These are phyloP conservation scores for Drosophila setifemur DNA, from an alignment of 1,140 invertebrate species.

Conservation along the genomic window DNA sequence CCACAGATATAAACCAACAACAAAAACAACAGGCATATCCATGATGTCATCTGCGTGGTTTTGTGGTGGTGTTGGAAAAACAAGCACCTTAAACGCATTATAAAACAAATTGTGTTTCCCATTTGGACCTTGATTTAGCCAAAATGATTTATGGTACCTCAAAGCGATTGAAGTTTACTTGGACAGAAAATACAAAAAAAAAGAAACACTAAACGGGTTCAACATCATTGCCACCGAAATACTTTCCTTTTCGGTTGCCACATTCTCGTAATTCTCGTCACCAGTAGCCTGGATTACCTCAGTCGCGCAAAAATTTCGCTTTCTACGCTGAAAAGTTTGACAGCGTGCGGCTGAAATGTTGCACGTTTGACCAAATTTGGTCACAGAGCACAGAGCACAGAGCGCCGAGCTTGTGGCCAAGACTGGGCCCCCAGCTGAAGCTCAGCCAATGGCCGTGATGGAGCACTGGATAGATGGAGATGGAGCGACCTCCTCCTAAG, in stretches of 20 bases:
- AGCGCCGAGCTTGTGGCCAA: constrained; percentile 9
- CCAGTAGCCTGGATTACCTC: constrained; percentile 60
- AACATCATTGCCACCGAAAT: background rate
- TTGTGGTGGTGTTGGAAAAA: constrained; percentile 9
- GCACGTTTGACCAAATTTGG: constrained; percentile 81
- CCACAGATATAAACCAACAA: background rate
- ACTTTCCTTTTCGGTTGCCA: constrained; percentile 56
- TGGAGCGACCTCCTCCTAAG: constrained; percentile 52
- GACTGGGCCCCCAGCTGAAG: background rate
- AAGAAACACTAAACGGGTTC: too few relatives aligned
- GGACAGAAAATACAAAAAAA: constrained; percentile 2
- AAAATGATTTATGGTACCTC: constrained; percentile 14
- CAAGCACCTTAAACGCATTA: constrained; percentile 38
- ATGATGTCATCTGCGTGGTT: constrained; percentile 37
- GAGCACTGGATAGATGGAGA: constrained; percentile 20
- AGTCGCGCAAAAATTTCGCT: constrained; percentile 66
- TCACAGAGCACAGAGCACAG: too few relatives aligned
- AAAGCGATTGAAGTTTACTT: background rate
- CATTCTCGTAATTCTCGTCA: constrained; percentile 55
- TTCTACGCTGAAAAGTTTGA: constrained; percentile 74
- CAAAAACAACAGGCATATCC: too few relatives aligned
- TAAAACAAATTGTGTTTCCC: constrained; percentile 30
- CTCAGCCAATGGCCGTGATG: constrained; percentile 27
- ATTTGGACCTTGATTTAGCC: constrained; percentile 21
- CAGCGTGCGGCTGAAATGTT: constrained; percentile 76